Conservation (phyloP, 2,888 invertebrate genomes). For the Andrena praecox region DNA sequence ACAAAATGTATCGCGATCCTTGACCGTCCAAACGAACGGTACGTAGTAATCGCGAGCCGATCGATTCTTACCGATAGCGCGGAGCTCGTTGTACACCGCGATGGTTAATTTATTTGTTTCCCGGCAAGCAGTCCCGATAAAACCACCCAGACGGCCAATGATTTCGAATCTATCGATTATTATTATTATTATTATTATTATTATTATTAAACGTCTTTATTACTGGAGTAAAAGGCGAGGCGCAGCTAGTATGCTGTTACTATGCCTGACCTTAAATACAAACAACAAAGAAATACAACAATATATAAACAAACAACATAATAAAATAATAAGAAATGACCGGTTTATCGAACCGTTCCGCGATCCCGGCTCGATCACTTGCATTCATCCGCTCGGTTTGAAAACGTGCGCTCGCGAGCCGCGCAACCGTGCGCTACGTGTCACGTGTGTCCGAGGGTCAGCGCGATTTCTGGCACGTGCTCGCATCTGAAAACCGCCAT, state of each 20-base stretch:
- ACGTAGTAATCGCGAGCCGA: background rate
- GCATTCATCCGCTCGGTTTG: background rate
- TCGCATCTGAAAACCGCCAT: background rate
- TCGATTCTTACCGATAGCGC: conserved; percentile 1
- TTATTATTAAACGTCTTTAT: too few relatives aligned
- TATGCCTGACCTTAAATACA: too few relatives aligned
- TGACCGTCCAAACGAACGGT: background rate
- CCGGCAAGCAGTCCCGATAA: background rate
- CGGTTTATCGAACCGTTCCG: background rate
- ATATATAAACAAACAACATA: too few relatives aligned
- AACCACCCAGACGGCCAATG: background rate
- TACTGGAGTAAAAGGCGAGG: too few relatives aligned
- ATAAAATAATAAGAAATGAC: too few relatives aligned
- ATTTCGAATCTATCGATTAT: background rate
- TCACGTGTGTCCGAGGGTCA: conserved; percentile 19
- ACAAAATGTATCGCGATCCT: conserved; percentile 36
- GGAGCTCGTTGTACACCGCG: background rate
- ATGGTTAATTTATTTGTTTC: background rate
- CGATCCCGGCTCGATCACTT: background rate
- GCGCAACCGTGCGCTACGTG: background rate
- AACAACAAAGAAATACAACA: too few relatives aligned
- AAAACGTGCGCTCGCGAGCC: background rate
- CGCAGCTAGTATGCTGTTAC: too few relatives aligned
- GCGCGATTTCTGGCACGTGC: conserved; percentile 41
- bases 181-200: too few relatives aligned